Conservation (phyloP, 2,113 vertebrate species). For the Gavia stellata region DNA sequence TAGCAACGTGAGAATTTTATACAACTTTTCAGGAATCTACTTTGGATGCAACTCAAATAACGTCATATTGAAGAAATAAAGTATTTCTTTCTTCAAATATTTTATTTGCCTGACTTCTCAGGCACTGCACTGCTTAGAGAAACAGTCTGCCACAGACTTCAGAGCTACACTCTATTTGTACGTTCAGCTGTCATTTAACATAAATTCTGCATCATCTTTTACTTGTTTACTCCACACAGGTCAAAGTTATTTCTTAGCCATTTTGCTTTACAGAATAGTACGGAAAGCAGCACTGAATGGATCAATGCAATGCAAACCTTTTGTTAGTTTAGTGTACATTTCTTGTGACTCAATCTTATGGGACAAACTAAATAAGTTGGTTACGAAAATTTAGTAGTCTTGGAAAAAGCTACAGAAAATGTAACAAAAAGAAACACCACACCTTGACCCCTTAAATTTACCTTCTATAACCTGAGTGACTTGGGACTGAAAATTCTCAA, state of each 20-base stretch:
- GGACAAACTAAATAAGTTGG: background rate
- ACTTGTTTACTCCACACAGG: background rate
- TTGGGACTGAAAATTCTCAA: constrained; percentile 81
- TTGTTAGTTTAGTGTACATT: background rate
- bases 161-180: background rate
- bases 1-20: background rate
- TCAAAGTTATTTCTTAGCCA: background rate
- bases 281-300: background rate
- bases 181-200: background rate
- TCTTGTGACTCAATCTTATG: background rate
- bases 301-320: background rate
- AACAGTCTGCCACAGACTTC: background rate
- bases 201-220: background rate
- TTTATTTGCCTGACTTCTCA: background rate
- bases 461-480: constrained; percentile 85
- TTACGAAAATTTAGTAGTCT: background rate
- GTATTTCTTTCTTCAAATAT: background rate
- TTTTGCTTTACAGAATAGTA: background rate
- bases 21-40: background rate
- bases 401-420: background rate
- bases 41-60: background rate
- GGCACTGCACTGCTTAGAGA: background rate
- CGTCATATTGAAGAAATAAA: background rate
- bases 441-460: constrained; percentile 58
- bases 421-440: constrained; percentile 2